Evolutionary conservation across 2,888 invertebrate genomes (phyloP).

Genomic region (Eulithis testata): DNA sequence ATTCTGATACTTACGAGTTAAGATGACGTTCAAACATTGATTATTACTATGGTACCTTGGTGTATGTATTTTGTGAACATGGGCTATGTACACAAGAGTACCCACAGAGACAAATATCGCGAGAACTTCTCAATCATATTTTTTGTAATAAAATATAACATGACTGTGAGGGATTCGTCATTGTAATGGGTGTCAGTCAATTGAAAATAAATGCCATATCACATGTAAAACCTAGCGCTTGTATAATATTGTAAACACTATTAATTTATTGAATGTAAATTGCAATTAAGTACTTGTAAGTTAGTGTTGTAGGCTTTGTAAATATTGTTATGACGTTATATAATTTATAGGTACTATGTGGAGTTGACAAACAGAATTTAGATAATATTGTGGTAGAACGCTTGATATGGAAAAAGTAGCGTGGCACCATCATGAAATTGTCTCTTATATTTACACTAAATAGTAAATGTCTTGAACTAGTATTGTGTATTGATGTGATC

Average conservation of each 20-base stretch:
- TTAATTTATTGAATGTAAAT: slow-evolving; percentile 84
- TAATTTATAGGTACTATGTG: slow-evolving; percentile 82
- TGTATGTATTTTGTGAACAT: too few species aligned
- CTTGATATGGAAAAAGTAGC: slow-evolving; percentile 68
- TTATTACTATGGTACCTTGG: too few species aligned
- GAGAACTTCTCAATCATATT: slow-evolving; percentile 1
- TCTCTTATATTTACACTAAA: slow-evolving; percentile 68
- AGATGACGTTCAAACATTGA: slow-evolving; percentile 3
- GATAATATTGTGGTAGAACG: slow-evolving; percentile 71
- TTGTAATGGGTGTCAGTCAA: slow-evolving; percentile 60
- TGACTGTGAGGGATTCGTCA: slow-evolving; percentile 34
- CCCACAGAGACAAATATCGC: not conserved
- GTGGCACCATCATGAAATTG: slow-evolving; percentile 68
- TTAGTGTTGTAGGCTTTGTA: slow-evolving; percentile 83
- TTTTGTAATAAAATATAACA: slow-evolving; percentile 30
- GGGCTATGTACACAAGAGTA: not conserved
- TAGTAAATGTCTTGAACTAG: slow-evolving; percentile 77
- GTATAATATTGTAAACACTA: slow-evolving; percentile 82
- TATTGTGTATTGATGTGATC: slow-evolving; percentile 77
- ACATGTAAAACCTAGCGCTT: slow-evolving; percentile 80
- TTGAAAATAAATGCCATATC: slow-evolving; percentile 80
- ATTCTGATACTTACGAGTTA: slow-evolving; percentile 16
- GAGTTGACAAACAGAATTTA: slow-evolving; percentile 70
- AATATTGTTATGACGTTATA: slow-evolving; percentile 85
- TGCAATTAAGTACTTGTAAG: slow-evolving; percentile 78